Conservation (phyloP, 2,797 vertebrate genomes). For the Scleropages formosus region DNA sequence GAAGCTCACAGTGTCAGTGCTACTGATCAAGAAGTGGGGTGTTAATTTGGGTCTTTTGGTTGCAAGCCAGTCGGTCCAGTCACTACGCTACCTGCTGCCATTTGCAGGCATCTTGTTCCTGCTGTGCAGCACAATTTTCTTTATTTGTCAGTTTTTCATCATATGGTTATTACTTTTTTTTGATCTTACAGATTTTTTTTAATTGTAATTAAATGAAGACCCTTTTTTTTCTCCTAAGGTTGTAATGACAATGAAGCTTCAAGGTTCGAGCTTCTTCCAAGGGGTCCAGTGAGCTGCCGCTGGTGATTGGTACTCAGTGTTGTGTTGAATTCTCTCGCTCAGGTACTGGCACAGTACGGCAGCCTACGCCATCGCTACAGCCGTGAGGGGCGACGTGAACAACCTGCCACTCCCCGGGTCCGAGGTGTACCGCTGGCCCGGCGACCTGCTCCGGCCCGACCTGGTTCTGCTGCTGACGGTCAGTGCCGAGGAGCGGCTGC, state of each 20-base stretch:
- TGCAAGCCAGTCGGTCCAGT: too few species aligned
- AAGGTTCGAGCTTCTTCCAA: background rate
- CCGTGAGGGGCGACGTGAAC: slow-evolving; percentile 68
- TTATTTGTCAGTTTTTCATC: too few species aligned
- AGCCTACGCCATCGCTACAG: slow-evolving; percentile 86
- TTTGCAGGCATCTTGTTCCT: too few species aligned
- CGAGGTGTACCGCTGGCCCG: slow-evolving; percentile 82
- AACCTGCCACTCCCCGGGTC: slow-evolving; percentile 76
- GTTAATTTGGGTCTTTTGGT: too few species aligned
- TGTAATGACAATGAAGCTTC: background rate
- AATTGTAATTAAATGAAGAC: too few species aligned
- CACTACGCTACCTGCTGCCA: too few species aligned
- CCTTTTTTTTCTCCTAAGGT: background rate
- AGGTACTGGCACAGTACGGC: slow-evolving; percentile 96
- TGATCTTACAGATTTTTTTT: too few species aligned
- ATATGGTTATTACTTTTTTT: too few species aligned
- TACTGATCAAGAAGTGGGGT: too few species aligned
- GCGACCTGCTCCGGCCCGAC: slow-evolving; percentile 80
- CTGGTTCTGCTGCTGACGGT: slow-evolving; percentile 83
- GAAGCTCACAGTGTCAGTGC: too few species aligned
- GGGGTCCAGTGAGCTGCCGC: too few species aligned
- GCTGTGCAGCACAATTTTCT: too few species aligned
- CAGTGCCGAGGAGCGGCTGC: slow-evolving; percentile 73
- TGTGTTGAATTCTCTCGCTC: slow-evolving; percentile 17
- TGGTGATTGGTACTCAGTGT: background rate